Base-by-base conservation (phyloP, 2,888 invertebrate genomes). In the Gerosis bhagava region DNA sequence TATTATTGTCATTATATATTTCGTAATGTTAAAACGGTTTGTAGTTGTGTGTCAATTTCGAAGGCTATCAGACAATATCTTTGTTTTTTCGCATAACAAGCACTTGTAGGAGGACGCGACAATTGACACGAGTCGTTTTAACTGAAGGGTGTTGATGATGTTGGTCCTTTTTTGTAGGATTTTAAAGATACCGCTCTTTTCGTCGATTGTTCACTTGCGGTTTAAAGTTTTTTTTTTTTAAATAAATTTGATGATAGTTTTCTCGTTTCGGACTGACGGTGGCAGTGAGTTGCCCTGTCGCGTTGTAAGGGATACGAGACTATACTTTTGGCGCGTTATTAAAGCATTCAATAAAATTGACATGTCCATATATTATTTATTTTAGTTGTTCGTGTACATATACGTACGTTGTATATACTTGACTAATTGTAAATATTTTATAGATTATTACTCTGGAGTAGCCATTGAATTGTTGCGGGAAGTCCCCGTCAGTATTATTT, bases 11-110 rank as follows among this genome's bases (percentile, higher is more conserved):
- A 79, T 83, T 84, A 77, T 83, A 72, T 70, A 83, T 81, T 77
- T 81, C 83, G 79, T 86, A 83, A 83, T 78, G 67, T 83, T 81
- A 77, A 79, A 84, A n/a, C 80, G 72, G 76, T 76, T 77, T 55
- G 78, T 86, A 86, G 84, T 82, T n/a, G 76, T 70, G 70, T 73
- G 77, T 84, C 86, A 83, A 84, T 88, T 88, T 87, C 84, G 86
- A 84, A 84, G 75, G 71, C 87, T 87, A 84, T 88, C 87, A 81
- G 86, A 75, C 63, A 73, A 65, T 73, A 72, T 68, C 71, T 69
- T n/a, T n/a, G n/a, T 17, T 19, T 47, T 34, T 36, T 29, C 24
- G 17, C 35, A 19, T 36, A 12, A 41, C 31, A 21, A 24, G n/a
- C n/a, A n/a, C 15, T 48, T 31, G 29, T 26, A 36, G 32, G 36